A percentile compares a stretch with the other conserved stretches of the same genome.
Evolutionary conservation across 2,797 vertebrate species (phyloP).

Genomic region (Cirrhinus molitorella): DNA sequence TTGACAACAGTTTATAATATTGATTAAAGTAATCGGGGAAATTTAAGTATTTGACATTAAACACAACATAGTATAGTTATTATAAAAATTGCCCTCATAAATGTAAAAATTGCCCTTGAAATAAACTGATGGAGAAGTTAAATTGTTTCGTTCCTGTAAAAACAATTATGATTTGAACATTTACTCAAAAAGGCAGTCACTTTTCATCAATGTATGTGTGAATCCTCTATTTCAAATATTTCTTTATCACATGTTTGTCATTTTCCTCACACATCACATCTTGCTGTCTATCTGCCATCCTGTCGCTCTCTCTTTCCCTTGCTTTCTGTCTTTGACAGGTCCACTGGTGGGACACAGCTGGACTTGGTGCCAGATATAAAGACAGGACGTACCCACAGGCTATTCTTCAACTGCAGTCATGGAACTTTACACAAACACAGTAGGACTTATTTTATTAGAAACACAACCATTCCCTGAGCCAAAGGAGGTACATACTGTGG

Average conservation of each 20-base stretch:
- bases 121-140: no score
- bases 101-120: no score
- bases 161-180: background rate
- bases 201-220: background rate
- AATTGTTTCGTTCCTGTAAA: no score
- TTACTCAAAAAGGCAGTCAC: background rate
- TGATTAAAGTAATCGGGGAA: no score
- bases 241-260: background rate
- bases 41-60: no score
- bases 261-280: constrained; percentile 8
- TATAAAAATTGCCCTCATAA: no score
- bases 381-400: constrained; percentile 15
- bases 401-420: constrained; percentile 5
- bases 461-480: constrained; percentile 16
- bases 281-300: background rate
- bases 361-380: constrained; percentile 45
- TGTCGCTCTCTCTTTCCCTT: background rate
- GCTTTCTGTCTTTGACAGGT: constrained; percentile 21
- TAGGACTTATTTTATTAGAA: constrained; percentile 29
- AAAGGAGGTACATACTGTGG: background rate
- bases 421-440: constrained; percentile 15
- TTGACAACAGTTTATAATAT: no score
- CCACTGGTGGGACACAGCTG: constrained; percentile 59
- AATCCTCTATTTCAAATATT: background rate
- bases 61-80: no score